Evolutionary conservation across 2,888 invertebrate genomes (phyloP).

Genomic region (Polylopha cassiicola): DNA sequence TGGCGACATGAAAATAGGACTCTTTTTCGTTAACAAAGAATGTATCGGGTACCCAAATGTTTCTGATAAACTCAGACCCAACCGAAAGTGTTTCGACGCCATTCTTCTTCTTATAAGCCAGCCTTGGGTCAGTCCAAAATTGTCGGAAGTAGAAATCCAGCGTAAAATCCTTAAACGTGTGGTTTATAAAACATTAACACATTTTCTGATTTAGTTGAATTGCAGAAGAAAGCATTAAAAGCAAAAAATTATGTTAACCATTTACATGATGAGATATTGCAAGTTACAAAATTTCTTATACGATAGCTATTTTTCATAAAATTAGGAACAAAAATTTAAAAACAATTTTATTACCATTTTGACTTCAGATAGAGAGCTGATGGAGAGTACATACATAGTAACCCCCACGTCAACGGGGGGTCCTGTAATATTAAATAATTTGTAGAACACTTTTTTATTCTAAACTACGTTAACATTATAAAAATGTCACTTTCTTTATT

Average conservation of each 20-base stretch:
- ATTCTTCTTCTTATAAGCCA: constrained; percentile 91
- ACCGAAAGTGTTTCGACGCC: constrained; percentile 94
- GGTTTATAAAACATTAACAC: no score
- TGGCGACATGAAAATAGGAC: constrained; percentile 99
- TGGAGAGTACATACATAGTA: constrained; percentile 89
- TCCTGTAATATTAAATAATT: constrained; percentile 77
- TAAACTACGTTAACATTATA: no score
- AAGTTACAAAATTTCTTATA: no score
- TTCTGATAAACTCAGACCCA: constrained; percentile 96
- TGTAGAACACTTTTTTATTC: constrained; percentile 36
- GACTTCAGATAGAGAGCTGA: constrained; percentile 89
- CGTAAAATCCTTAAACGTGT: constrained; percentile 89
- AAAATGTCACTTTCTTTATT: no score
- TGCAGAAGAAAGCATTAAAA: no score
- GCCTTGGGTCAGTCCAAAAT: constrained; percentile 97
- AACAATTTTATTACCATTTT: constrained; percentile 85
- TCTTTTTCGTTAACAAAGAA: constrained; percentile 99
- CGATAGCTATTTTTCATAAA: background rate
- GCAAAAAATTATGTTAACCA: no score
- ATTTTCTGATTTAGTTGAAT: no score
- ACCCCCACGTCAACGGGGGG: constrained; percentile 87
- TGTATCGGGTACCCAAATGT: constrained; percentile 99
- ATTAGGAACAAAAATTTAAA: background rate
- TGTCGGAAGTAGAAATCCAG: constrained; percentile 99
- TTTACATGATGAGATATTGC: no score